Evolutionary conservation across 2,113 vertebrate genomes (phyloP).

Genomic region (Seriola aureovittata): DNA sequence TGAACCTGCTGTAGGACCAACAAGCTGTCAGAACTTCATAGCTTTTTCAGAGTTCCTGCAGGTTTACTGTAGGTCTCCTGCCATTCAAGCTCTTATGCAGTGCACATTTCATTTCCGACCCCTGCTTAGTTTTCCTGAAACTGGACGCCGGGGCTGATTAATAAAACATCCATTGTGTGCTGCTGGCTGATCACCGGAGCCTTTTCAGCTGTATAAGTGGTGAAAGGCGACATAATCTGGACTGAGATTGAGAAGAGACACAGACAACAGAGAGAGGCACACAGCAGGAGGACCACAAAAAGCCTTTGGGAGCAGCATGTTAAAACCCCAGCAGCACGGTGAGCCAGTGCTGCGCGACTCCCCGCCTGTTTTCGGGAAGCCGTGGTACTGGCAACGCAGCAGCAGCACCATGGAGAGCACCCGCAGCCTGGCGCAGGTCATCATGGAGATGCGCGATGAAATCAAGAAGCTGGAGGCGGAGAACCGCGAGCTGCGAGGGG

Average conservation of each 20-base stretch:
- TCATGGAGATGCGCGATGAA: conserved; percentile 90
- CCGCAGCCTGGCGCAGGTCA: conserved; percentile 84
- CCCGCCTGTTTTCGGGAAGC: conserved; percentile 76
- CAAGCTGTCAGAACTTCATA: neutral
- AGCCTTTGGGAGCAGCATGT: conserved; percentile 54
- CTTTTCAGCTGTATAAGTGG: conserved; percentile 78
- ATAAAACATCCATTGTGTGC: conserved; percentile 89
- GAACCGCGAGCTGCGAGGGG: conserved; percentile 86
- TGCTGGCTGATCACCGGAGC: conserved; percentile 77
- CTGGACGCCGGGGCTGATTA: conserved; percentile 86
- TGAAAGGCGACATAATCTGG: conserved; percentile 85
- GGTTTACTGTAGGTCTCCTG: conserved; percentile 15
- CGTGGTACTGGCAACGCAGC: conserved; percentile 81
- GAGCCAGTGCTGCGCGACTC: conserved; percentile 39
- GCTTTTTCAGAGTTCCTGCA: neutral
- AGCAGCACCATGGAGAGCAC: conserved; percentile 86
- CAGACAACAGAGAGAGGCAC: conserved; percentile 18
- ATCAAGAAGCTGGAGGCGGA: conserved; percentile 90
- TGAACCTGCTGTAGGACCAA: neutral
- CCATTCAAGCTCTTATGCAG: conserved; percentile 32
- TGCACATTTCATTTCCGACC: conserved; percentile 78
- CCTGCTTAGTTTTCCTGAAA: conserved; percentile 85
- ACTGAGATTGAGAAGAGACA: conserved; percentile 68
- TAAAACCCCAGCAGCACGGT: conserved; percentile 55
- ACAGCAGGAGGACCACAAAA: conserved; percentile 33